phyloP scores from a whole-genome alignment of 2,113 vertebrate genomes.

The Trichomycterus rosablanca region DNA sequence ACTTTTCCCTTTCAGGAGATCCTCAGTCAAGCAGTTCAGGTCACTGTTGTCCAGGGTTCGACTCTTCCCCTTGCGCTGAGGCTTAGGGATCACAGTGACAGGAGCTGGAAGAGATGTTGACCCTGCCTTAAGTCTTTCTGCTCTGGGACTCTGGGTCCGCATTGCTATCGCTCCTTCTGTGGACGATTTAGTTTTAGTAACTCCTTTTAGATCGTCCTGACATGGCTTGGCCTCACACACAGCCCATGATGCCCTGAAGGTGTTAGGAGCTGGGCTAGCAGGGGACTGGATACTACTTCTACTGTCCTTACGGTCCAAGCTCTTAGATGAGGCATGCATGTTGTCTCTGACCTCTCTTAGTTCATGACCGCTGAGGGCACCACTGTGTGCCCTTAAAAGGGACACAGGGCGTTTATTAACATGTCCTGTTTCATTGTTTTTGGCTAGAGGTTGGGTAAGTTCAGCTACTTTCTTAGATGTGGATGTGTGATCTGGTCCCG shows the following conservation, averaged over 20 bases:
- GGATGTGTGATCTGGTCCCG: constrained; percentile 27
- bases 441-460: constrained; percentile 51
- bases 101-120: constrained; percentile 62
- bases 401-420: constrained; percentile 59
- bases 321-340: constrained; percentile 67
- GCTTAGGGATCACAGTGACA: constrained; percentile 54
- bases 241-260: constrained; percentile 82
- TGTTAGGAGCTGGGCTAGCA: constrained; percentile 53
- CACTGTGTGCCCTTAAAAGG: constrained; percentile 65
- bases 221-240: constrained; percentile 71
- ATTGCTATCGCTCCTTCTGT: constrained; percentile 47
- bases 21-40: constrained; percentile 77
- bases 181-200: constrained; percentile 45
- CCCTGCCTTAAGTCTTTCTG: constrained; percentile 65
- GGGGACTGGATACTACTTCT: constrained; percentile 54
- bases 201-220: constrained; percentile 53
- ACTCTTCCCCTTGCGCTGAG: constrained; percentile 84
- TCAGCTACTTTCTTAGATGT: constrained; percentile 42
- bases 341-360: constrained; percentile 60
- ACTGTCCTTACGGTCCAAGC: constrained; percentile 66
- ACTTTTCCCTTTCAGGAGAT: constrained; percentile 64
- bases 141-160: constrained; percentile 70
- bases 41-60: constrained; percentile 93
- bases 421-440: constrained; percentile 55
- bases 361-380: constrained; percentile 54